These are phyloP conservation scores for Austrolebias charrua DNA, from an alignment of 2,797 vertebrate species.

Conservation along the genomic window DNA sequence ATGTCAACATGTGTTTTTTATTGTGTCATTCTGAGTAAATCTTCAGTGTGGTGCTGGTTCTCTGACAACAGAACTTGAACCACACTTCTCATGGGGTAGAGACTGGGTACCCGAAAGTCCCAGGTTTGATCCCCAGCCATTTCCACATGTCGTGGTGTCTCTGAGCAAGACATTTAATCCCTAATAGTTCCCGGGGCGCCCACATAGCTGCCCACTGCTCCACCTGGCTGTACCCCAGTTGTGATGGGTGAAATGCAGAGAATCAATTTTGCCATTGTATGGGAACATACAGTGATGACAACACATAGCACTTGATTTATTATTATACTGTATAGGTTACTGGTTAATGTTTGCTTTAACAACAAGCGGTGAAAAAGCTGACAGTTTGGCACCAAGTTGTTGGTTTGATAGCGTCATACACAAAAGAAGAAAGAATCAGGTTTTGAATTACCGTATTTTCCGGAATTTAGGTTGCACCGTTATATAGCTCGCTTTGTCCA, in stretches of 20 bases:
- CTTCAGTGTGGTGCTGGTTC: slow-evolving; percentile 27
- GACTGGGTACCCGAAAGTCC: too few relatives aligned
- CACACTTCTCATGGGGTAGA: neutral
- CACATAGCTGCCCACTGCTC: too few relatives aligned
- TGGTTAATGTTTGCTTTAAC: slow-evolving; percentile 42
- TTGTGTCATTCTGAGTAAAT: slow-evolving; percentile 26
- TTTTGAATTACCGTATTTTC: slow-evolving; percentile 40
- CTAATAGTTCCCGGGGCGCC: too few relatives aligned
- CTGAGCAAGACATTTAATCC: neutral
- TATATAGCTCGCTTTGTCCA: too few relatives aligned
- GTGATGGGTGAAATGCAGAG: too few relatives aligned
- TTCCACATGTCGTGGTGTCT: too few relatives aligned
- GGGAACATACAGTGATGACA: too few relatives aligned
- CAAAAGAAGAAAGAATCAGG: slow-evolving; percentile 20
- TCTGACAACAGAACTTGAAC: slow-evolving; percentile 2
- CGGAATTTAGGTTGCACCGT: too few relatives aligned
- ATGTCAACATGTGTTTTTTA: slow-evolving; percentile 40
- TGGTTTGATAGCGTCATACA: slow-evolving; percentile 39
- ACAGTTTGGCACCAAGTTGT: slow-evolving; percentile 47
- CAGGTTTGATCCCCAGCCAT: too few relatives aligned
- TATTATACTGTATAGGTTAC: neutral
- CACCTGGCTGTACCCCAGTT: too few relatives aligned
- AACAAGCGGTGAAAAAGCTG: slow-evolving; percentile 36
- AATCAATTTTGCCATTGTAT: too few relatives aligned
- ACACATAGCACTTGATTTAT: too few relatives aligned